Conservation (phyloP, 2,888 invertebrate genomes). For the Pogonocherus hispidulus region DNA sequence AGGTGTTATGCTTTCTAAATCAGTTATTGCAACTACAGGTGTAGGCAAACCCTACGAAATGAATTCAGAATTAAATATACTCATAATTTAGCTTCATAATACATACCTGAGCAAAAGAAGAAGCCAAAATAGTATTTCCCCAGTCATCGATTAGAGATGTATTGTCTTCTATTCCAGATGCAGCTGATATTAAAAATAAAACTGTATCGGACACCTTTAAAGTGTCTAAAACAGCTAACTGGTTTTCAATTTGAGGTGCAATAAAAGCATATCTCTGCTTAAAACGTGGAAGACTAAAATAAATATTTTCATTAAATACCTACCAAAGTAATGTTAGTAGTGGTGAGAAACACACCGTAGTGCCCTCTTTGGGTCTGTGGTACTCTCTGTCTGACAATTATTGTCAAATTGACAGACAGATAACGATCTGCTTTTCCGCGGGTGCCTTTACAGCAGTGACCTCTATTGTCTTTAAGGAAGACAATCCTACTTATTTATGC, state of each 20-base stretch:
- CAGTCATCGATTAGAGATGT: conserved; percentile 83
- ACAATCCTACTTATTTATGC: too few species aligned
- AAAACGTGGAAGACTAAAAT: conserved; percentile 82
- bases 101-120: conserved; percentile 84
- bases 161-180: conserved; percentile 68
- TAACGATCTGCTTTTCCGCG: too few species aligned
- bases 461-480: too few species aligned
- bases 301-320: too few species aligned
- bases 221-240: conserved; percentile 84
- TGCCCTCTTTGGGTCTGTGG: too few species aligned
- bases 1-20: conserved; percentile 80
- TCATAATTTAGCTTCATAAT: conserved; percentile 1
- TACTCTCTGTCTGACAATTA: too few species aligned
- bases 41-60: conserved; percentile 72
- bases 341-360: too few species aligned
- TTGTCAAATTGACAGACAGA: too few species aligned
- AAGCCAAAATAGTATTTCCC: conserved; percentile 83
- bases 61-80: background rate
- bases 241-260: conserved; percentile 78
- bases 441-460: too few species aligned
- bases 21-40: conserved; percentile 80
- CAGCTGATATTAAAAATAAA: conserved; percentile 82
- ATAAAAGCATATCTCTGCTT: conserved; percentile 91
- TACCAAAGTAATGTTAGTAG: background rate
- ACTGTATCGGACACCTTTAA: conserved; percentile 90